Percentiles rank a stretch among this genome's conserved stretches.
These are phyloP conservation scores for Oryzias melastigma DNA, from an alignment of 2,113 vertebrate genomes.

Conservation along the genomic window DNA sequence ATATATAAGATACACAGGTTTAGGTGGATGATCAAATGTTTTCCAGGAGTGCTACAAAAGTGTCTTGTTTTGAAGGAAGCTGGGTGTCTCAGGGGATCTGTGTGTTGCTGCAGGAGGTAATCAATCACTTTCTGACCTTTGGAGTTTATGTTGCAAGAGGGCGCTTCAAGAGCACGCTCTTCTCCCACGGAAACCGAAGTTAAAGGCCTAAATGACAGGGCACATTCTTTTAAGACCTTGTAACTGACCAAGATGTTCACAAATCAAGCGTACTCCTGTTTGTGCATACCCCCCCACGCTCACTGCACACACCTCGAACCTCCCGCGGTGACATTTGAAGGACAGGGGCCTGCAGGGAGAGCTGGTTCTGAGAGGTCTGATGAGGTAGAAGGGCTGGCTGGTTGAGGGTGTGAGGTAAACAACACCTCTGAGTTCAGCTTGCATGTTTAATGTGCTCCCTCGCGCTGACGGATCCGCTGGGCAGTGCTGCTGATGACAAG, in stretches of 20 bases:
- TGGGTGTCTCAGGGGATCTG: constrained; percentile 8
- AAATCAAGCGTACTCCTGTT: constrained; percentile 7
- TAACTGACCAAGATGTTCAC: constrained; percentile 7
- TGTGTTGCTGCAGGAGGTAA: constrained; percentile 12
- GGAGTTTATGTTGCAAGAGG: constrained; percentile 12
- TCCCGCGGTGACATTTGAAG: constrained; percentile 65
- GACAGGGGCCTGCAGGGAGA: constrained; percentile 54
- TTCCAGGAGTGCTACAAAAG: neutral
- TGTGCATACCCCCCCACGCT: neutral
- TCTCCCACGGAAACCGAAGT: constrained; percentile 5
- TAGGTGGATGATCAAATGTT: neutral
- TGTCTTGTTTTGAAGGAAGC: neutral
- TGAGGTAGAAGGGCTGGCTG: constrained; percentile 44
- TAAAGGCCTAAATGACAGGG: constrained; percentile 14
- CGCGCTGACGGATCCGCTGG: constrained; percentile 39
- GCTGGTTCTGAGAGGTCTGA: constrained; percentile 51
- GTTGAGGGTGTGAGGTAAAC: constrained; percentile 63
- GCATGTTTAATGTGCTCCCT: constrained; percentile 63
- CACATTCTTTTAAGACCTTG: constrained; percentile 15
- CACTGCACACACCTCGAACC: constrained; percentile 16
- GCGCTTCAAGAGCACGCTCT: constrained; percentile 4
- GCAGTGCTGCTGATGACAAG: constrained; percentile 54
- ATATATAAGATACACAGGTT: neutral
- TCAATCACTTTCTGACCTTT: constrained; percentile 32
- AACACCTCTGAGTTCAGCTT: constrained; percentile 68